Conservation (phyloP, 2,113 vertebrate genomes). For the Eptatretus burgeri region DNA sequence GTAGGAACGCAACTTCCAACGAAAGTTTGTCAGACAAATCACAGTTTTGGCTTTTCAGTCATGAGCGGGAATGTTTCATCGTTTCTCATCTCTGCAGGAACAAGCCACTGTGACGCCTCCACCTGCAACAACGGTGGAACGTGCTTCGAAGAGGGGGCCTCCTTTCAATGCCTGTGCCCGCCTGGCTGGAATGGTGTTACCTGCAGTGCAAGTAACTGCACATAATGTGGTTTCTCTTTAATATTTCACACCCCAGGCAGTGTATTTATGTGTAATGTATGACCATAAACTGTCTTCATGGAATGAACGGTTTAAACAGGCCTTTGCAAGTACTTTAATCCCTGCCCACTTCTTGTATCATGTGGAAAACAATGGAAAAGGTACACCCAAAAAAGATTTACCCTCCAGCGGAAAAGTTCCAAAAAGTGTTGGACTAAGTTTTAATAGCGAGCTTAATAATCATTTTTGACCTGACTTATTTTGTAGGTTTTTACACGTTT, state of each 20-base stretch:
- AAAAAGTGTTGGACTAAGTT: no score
- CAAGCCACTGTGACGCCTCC: conserved; percentile 53
- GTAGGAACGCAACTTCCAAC: background rate
- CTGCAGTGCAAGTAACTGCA: conserved; percentile 39
- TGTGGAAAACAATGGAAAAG: no score
- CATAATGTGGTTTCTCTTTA: background rate
- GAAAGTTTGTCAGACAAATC: background rate
- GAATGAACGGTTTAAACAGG: no score
- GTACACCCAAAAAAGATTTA: no score
- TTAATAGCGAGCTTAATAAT: no score
- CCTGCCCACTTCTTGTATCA: no score
- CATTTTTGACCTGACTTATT: no score
- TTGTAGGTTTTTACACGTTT: no score
- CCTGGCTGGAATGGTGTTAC: conserved; percentile 55
- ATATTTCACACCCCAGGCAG: background rate
- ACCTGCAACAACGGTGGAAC: conserved; percentile 75
- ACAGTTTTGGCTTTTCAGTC: background rate
- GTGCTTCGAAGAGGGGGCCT: conserved; percentile 48
- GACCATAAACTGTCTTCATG: no score
- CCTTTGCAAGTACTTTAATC: no score
- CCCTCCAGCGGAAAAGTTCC: no score
- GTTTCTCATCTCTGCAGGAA: conserved; percentile 21
- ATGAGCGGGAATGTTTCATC: background rate
- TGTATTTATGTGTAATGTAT: no score
- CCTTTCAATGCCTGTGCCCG: conserved; percentile 47